Percentiles rank a stretch among this genome's conserved stretches.
Conservation (phyloP, 1,140 invertebrate genomes). For the Drosophila tsacasi region DNA sequence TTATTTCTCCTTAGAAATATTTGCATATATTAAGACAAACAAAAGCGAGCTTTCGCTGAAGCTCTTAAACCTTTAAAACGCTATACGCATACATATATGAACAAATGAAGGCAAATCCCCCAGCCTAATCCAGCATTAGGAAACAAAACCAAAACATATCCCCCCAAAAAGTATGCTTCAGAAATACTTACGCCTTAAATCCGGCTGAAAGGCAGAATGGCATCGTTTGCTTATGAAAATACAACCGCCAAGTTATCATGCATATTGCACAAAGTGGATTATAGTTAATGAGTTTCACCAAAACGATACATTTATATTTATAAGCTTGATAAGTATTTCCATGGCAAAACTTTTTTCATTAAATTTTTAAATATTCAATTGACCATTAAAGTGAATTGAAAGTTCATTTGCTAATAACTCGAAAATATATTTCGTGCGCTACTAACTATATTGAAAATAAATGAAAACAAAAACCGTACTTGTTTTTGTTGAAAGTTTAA, state of each 20-base stretch:
- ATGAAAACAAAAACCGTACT: background rate
- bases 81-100: conserved; percentile 26
- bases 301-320: conserved; percentile 4
- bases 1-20: conserved; percentile 21
- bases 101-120: conserved; percentile 41
- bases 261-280: conserved; percentile 29
- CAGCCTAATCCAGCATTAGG: conserved; percentile 37
- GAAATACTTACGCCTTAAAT: conserved; percentile 25
- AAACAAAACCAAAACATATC: conserved; percentile 37
- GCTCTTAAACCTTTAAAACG: conserved; percentile 43
- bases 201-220: conserved; percentile 13
- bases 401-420: background rate
- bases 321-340: background rate
- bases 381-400: background rate
- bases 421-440: background rate
- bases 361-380: background rate
- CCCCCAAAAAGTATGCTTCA: conserved; percentile 37
- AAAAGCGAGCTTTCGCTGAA: conserved; percentile 23
- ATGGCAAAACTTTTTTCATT: background rate
- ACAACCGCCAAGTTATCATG: conserved; percentile 3
- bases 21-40: conserved; percentile 37
- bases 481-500: too few relatives aligned
- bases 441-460: background rate
- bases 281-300: conserved; percentile 10
- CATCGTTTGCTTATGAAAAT: conserved; percentile 10